phyloP scores from a whole-genome alignment of 2,888 invertebrate species.

The Brenthis hecate region DNA sequence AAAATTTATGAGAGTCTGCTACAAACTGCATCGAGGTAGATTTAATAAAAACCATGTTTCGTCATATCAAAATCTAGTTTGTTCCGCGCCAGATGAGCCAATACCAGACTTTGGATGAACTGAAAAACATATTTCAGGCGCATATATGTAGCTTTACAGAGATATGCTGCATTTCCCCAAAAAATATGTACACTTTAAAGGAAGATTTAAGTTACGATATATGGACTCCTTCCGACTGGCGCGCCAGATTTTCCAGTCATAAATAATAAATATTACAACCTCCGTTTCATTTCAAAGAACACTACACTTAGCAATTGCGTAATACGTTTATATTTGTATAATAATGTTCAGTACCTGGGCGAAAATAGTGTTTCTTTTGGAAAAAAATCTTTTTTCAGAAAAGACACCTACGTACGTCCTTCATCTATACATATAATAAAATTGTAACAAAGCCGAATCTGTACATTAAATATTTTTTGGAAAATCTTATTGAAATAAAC shows the following conservation, averaged over 20 bases:
- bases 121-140: constrained; percentile 14
- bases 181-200: constrained; percentile 8
- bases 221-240: constrained; percentile 32
- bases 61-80: constrained; percentile 41
- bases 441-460: too few relatives aligned
- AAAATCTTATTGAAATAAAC: too few relatives aligned
- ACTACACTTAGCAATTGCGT: too few relatives aligned
- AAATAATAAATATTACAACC: constrained; percentile 49
- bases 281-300: constrained; percentile 35
- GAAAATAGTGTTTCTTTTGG: too few relatives aligned
- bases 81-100: constrained; percentile 31
- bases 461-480: too few relatives aligned
- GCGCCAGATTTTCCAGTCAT: constrained; percentile 50
- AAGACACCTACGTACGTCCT: too few relatives aligned
- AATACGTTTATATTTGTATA: too few relatives aligned
- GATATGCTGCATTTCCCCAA: constrained; percentile 22
- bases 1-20: constrained; percentile 41
- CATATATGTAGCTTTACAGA: constrained; percentile 22
- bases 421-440: too few relatives aligned
- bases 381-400: too few relatives aligned
- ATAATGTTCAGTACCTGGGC: too few relatives aligned
- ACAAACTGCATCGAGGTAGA: constrained; percentile 41
- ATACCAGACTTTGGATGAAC: constrained; percentile 24
- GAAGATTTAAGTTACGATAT: constrained; percentile 24
- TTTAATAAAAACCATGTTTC: constrained; percentile 46